Evolutionary conservation across 2,797 vertebrate genomes (phyloP).

Genomic region (Labeo calbasu): DNA sequence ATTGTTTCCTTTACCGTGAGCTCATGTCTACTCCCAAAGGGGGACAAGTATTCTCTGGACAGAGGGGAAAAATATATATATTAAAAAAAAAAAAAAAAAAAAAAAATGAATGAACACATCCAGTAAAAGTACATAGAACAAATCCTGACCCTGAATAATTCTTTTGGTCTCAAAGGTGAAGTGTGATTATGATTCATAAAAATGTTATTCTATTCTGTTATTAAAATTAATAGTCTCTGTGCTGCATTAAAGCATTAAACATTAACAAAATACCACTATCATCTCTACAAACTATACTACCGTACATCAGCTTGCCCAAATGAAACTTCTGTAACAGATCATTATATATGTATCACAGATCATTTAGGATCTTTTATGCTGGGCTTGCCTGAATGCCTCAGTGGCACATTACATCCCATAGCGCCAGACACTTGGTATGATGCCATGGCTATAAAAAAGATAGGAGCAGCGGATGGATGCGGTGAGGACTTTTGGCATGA

Average conservation of each 20-base stretch:
- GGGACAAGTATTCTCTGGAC: background rate
- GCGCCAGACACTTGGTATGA: slow-evolving; percentile 15
- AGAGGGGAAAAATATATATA: background rate
- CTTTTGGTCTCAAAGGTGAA: background rate
- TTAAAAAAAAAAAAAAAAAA: too few relatives aligned
- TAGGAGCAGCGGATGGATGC: slow-evolving; percentile 26
- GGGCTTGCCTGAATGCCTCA: background rate
- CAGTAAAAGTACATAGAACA: background rate
- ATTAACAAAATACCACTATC: background rate
- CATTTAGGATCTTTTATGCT: background rate
- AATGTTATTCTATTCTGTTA: background rate
- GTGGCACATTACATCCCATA: slow-evolving; percentile 22
- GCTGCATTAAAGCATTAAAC: background rate
- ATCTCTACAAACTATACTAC: background rate
- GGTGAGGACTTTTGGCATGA: slow-evolving; percentile 46
- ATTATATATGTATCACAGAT: slow-evolving; percentile 19
- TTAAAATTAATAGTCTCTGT: background rate
- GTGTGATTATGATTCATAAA: background rate
- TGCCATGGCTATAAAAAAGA: slow-evolving; percentile 44
- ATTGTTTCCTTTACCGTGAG: slow-evolving; percentile 29
- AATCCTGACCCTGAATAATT: background rate
- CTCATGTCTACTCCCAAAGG: background rate
- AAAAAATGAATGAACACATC: background rate
- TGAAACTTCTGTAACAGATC: background rate
- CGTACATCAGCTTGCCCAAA: background rate